Conservation (phyloP, 1,140 invertebrate genomes). For the Phenacoccus solenopsis region DNA sequence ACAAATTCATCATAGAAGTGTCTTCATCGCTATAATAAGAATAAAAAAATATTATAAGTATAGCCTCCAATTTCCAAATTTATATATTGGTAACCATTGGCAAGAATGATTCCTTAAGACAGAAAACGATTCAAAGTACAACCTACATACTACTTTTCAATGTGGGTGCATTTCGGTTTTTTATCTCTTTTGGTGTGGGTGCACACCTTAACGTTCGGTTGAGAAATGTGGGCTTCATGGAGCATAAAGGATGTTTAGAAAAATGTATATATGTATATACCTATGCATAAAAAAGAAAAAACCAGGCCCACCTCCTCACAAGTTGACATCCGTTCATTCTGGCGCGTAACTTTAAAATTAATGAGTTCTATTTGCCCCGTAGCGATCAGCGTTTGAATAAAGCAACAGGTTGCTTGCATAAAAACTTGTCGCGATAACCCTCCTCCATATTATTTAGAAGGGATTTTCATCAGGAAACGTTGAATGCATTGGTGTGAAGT, state of each 20-base stretch:
- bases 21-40: not conserved
- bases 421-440: not conserved
- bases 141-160: slow-evolving; percentile 13
- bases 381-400: not conserved
- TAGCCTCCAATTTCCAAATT: not conserved
- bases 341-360: slow-evolving; percentile 15
- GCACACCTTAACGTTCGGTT: slow-evolving; percentile 11
- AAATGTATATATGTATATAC: slow-evolving; percentile 3
- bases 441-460: not conserved
- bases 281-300: slow-evolving; percentile 1
- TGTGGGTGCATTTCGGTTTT: slow-evolving; percentile 13
- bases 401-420: slow-evolving; percentile 16
- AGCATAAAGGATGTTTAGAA: slow-evolving; percentile 14
- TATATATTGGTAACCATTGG: not conserved
- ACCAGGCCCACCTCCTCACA: slow-evolving; percentile 12
- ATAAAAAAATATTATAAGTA: too few relatives aligned
- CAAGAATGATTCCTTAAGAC: not conserved
- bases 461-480: not conserved
- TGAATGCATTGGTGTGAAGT: not conserved
- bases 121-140: slow-evolving; percentile 4
- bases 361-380: not conserved
- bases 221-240: slow-evolving; percentile 9
- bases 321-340: slow-evolving; percentile 17
- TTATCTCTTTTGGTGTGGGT: slow-evolving; percentile 15
- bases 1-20: too few relatives aligned